Conservation (phyloP, 2,888 invertebrate species). For the Diachrysia chrysitis region DNA sequence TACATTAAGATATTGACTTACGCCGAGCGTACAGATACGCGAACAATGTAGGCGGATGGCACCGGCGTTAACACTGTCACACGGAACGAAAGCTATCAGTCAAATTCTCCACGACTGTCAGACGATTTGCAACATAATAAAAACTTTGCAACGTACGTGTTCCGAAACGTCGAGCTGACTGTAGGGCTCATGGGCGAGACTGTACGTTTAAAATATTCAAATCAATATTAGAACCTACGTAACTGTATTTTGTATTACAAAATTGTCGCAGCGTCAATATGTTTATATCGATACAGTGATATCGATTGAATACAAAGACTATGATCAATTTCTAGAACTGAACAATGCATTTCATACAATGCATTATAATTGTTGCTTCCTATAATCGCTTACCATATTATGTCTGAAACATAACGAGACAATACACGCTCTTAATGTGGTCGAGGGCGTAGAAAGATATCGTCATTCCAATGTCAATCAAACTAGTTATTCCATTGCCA, state of each 20-base stretch:
- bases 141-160: conserved; percentile 52
- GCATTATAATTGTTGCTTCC: conserved; percentile 35
- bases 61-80: conserved; percentile 69
- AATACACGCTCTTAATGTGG: conserved; percentile 24
- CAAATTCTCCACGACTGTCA: conserved; percentile 84
- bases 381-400: conserved; percentile 27
- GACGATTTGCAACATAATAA: conserved; percentile 80
- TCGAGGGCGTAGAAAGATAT: conserved; percentile 50
- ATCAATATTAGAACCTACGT: not conserved
- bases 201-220: not conserved
- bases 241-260: not conserved
- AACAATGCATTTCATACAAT: conserved; percentile 43
- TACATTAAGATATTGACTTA: conserved; percentile 40
- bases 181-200: conserved; percentile 10
- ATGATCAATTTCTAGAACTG: conserved; percentile 38
- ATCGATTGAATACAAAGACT: conserved; percentile 12
- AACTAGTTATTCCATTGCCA: conserved; percentile 32
- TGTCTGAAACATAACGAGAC: conserved; percentile 24
- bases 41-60: conserved; percentile 65
- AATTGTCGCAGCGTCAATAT: not conserved
- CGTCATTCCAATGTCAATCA: conserved; percentile 32
- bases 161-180: conserved; percentile 28
- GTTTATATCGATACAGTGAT: not conserved
- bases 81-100: conserved; percentile 82
- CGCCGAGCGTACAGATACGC: conserved; percentile 57